Evolutionary conservation across 2,113 vertebrate species (phyloP).

Genomic region (Ciconia maguari): DNA sequence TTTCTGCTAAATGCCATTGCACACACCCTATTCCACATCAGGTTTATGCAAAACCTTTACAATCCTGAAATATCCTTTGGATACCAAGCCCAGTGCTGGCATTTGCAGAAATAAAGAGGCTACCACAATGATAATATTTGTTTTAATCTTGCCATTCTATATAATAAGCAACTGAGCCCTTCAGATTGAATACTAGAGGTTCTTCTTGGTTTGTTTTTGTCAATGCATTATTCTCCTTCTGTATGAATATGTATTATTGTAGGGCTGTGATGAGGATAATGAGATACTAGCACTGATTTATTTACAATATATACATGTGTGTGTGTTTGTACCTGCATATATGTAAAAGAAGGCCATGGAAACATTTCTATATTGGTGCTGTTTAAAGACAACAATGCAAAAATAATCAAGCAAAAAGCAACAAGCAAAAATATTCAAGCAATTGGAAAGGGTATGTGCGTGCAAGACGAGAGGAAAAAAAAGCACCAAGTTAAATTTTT

Average conservation of each 20-base stretch:
- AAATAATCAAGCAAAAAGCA: neutral
- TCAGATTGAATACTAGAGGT: neutral
- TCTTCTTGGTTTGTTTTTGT: neutral
- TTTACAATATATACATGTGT: neutral
- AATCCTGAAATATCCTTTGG: constrained; percentile 43
- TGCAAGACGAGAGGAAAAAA: neutral
- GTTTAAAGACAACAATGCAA: neutral
- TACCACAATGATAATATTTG: neutral
- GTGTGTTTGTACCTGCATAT: neutral
- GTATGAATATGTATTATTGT: neutral
- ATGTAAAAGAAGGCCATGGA: neutral
- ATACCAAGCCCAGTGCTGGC: neutral
- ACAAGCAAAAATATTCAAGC: neutral
- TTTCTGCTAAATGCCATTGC: constrained; percentile 25
- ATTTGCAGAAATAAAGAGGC: neutral
- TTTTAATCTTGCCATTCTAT: neutral
- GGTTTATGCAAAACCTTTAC: neutral
- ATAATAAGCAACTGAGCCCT: neutral
- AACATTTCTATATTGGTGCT: neutral
- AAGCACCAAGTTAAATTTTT: neutral
- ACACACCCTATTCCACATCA: constrained; percentile 18
- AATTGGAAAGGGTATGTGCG: neutral
- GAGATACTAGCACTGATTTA: neutral
- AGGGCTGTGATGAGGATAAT: neutral
- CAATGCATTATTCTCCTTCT: neutral